phyloP scores from a whole-genome alignment of 2,797 vertebrate genomes.

The Thamnophis elegans region DNA sequence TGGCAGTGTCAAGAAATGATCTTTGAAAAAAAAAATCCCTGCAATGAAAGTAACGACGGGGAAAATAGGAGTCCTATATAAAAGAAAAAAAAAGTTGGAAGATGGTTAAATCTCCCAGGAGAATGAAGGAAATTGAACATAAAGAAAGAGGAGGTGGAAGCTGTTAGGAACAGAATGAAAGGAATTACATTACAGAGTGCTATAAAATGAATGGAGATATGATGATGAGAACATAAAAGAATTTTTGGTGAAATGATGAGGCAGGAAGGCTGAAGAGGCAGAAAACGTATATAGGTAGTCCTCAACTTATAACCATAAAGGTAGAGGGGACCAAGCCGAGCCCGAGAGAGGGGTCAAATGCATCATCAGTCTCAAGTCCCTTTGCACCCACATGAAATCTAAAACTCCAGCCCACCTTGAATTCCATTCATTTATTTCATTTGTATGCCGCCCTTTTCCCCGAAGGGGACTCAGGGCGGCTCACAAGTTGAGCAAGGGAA shows the following conservation, averaged over 20 bases:
- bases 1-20: not conserved
- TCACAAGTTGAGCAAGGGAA: no score
- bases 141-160: not conserved
- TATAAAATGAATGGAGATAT: not conserved
- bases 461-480: no score
- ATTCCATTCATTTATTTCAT: no score
- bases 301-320: not conserved
- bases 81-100: not conserved
- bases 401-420: not conserved
- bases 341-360: not conserved
- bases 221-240: not conserved
- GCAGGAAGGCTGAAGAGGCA: not conserved
- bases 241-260: not conserved
- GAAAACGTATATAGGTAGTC: not conserved
- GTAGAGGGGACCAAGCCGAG: not conserved
- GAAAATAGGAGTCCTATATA: not conserved
- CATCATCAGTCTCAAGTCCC: not conserved
- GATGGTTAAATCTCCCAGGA: not conserved
- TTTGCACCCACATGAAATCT: not conserved
- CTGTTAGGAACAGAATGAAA: not conserved
- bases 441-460: no score
- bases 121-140: not conserved
- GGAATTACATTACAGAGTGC: not conserved
- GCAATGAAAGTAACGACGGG: not conserved
- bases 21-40: not conserved